These are phyloP conservation scores for Patiria miniata DNA, from an alignment of 35 echinoderm and acorn worm species.

Conservation along the genomic window DNA sequence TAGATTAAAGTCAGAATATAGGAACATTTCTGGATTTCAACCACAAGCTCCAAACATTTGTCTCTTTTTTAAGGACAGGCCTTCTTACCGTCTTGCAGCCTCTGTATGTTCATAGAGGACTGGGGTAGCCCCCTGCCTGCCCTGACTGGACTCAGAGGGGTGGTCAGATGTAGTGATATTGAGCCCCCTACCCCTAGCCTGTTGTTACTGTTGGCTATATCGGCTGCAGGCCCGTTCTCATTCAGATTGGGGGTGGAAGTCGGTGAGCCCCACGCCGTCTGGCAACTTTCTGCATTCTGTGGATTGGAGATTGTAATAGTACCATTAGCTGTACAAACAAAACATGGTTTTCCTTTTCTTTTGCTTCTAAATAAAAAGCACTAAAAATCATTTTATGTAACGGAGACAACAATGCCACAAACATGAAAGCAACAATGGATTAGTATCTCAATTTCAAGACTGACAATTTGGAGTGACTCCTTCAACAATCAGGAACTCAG, in stretches of 20 bases:
- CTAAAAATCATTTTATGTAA: too few relatives aligned
- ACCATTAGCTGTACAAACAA: neutral
- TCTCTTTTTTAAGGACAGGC: too few relatives aligned
- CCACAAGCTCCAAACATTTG: too few relatives aligned
- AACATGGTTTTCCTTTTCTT: neutral
- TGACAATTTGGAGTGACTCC: neutral
- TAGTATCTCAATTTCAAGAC: too few relatives aligned
- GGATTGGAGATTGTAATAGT: neutral
- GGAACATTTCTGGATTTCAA: too few relatives aligned
- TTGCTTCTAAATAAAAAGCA: neutral
- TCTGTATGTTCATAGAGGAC: slow-evolving; percentile 41
- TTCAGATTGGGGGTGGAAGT: slow-evolving; percentile 66
- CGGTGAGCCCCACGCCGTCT: slow-evolving; percentile 62
- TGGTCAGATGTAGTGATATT: neutral
- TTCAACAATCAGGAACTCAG: neutral
- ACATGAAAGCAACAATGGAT: neutral
- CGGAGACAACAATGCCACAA: too few relatives aligned
- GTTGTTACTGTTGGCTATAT: neutral
- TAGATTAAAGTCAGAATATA: too few relatives aligned
- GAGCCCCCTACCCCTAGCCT: neutral
- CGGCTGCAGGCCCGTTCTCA: slow-evolving; percentile 11
- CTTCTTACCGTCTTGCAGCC: slow-evolving; percentile 49
- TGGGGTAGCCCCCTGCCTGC: slow-evolving; percentile 34
- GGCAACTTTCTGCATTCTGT: slow-evolving; percentile 41
- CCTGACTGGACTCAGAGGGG: slow-evolving; percentile 37